These are phyloP conservation scores for Microcebus lehilahytsara DNA, from an alignment of 2,113 vertebrate species.

Conservation along the genomic window DNA sequence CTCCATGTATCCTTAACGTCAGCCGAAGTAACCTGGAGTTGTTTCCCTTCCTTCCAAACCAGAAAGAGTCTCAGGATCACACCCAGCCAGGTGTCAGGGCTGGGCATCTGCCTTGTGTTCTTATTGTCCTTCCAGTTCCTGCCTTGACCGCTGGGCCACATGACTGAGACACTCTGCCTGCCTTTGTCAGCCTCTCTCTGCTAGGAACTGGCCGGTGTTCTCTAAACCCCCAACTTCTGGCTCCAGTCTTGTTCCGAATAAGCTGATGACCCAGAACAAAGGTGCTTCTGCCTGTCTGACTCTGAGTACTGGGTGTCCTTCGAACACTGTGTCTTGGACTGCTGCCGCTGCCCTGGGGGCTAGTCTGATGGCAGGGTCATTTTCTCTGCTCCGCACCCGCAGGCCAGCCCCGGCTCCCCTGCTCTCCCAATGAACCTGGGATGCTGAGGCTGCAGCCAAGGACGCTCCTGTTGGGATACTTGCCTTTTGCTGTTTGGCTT, in stretches of 20 bases:
- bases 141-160: background rate
- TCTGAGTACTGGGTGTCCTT: constrained; percentile 43
- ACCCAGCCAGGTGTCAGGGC: background rate
- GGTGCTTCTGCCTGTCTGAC: constrained; percentile 55
- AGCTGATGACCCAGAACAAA: constrained; percentile 59
- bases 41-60: background rate
- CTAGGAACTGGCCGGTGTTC: background rate
- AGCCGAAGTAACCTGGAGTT: background rate
- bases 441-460: background rate
- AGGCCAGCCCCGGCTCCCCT: background rate
- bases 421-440: background rate
- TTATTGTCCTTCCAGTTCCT: background rate
- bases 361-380: constrained; percentile 9
- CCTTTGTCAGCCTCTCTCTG: constrained; percentile 6
- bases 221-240: constrained; percentile 19
- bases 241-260: constrained; percentile 20
- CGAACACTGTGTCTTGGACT: background rate
- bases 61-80: background rate
- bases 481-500: background rate
- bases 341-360: background rate
- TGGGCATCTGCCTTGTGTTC: background rate
- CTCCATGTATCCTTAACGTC: background rate
- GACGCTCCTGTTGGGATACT: background rate
- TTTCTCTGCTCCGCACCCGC: background rate
- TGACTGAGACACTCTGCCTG: background rate